Base-by-base conservation (phyloP, 2,113 vertebrate genomes). In the Cebus imitator region DNA sequence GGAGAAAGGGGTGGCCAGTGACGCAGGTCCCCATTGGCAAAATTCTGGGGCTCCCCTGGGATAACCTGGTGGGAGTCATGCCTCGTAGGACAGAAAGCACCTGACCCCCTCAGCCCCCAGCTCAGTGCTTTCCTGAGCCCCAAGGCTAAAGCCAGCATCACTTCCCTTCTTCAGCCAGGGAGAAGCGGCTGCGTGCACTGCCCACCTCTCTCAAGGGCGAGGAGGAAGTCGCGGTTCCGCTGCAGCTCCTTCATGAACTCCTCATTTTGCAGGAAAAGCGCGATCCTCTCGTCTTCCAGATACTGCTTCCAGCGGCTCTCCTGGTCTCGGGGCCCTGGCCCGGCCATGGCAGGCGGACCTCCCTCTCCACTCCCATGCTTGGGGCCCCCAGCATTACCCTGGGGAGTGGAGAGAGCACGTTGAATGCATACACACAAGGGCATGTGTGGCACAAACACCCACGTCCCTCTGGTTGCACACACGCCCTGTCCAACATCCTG, bases 171-270 rank as follows among this genome's bases (percentile, higher is more conserved):
- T 27, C 21, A 21, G 37, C 55, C 88, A 43, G 0, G 0, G 10
- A n/a, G 57, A 27, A 12, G 58, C 0, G 14, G 35, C 35, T 0
- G 10, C 72, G 3, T 18, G 61, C 61, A 30, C 61, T 32, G 35
- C 87, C 94, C 98, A 99, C 99, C 99, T 99, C 99, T 99, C 98
- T 99, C 99, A 90, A 99, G 98, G n/a, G 99, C 99, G 0, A 99
- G 98, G 30, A 99, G 99, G 98, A 99, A 99, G 94, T 99, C 99
- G 0, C 99, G 98, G 98, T 99, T 99, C 76, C 99, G 99, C 98
- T 99, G 99, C 87, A 99, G 99, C 98, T 99, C 99, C 97, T 98
- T 99, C 99, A 99, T 99, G 97, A 99, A 99, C 98, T 99, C 99
- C 64, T 99, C 99, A 0, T 99, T 99, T 98, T 99, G 99, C 97